Base-by-base conservation (phyloP, 2,797 vertebrate species). In the Poecilia velifera region DNA sequence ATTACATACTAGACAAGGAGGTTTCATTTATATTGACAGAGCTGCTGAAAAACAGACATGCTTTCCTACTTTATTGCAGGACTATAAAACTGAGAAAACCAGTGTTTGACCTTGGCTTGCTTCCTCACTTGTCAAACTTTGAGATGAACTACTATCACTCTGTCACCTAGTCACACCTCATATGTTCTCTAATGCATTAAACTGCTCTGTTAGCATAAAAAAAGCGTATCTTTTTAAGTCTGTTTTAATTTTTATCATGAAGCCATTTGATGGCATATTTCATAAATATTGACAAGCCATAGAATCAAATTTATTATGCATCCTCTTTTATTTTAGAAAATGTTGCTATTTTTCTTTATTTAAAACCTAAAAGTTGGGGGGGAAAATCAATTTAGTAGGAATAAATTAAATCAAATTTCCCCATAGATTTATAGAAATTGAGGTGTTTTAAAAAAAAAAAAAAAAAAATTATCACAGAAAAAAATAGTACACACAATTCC, bases 1-100 rank as follows among this genome's bases (percentile, higher is more conserved):
- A 82, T 84, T 88, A 83, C 79, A 79, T 39, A 3, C 84, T 25
- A 31, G 16, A 73, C 20, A 79, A 76, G 83, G 80, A 81, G 80
- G 88, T 87, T 87, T 84, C 79, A 76, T 76, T 82, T 74, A 51
- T 82, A 64, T 74, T 22, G 0, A 66, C 46, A 73, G 57, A 74
- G 72, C 62, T 46, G 73, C 36, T 76, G 13, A 6, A 47, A 86
- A 43, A 72, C 74, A 79, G 28, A 41, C 70, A 49, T 34, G 41
- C 25, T 68, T 41, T 53, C 59, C 2, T 0, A 34, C 72, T 72
- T 74, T 20, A 80, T 64, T 71, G 76, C 39, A 43, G 13, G 1
- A 25, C 70, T 36, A 34, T 62, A 47, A 68, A 31, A 41, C 20
- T 68, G 34, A 13, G 34, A 39, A 20, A 39, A 9, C 62, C 2